A percentile compares a stretch with the other conserved stretches of the same genome.
Evolutionary conservation across 2,888 invertebrate genomes (phyloP).

Genomic region (Eristalinus sepulchralis): DNA sequence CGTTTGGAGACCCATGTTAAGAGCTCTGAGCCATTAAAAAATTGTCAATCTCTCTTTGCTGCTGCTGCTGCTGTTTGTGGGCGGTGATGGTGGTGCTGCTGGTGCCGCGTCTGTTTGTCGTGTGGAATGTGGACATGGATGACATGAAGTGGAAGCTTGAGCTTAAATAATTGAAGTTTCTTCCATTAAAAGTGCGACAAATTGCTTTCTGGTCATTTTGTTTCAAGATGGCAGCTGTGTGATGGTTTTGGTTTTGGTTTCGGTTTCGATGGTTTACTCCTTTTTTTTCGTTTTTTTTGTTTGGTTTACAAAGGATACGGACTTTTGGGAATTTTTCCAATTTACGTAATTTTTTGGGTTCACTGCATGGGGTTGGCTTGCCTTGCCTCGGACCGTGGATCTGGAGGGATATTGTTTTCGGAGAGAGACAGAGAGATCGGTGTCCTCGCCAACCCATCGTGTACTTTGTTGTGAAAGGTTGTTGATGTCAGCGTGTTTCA

Average conservation of each 20-base stretch:
- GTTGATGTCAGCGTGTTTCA: neutral
- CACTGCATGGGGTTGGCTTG: neutral
- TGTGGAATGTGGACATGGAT: neutral
- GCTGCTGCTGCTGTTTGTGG: neutral
- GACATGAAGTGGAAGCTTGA: neutral
- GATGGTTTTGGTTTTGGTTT: neutral
- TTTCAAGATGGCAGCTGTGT: constrained; percentile 16
- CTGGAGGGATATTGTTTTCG: neutral
- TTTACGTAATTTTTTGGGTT: neutral
- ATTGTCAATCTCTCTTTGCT: constrained; percentile 62
- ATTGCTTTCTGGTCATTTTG: constrained; percentile 50
- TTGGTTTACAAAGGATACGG: neutral
- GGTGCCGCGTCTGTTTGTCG: neutral
- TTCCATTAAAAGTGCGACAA: constrained; percentile 16
- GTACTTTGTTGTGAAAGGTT: neutral
- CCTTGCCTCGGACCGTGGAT: neutral
- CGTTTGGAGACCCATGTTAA: constrained; percentile 38
- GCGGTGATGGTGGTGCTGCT: neutral
- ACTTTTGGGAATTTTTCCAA: neutral
- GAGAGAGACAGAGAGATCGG: neutral
- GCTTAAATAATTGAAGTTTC: constrained; percentile 39
- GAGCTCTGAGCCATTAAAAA: constrained; percentile 53
- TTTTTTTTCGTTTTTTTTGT: neutral
- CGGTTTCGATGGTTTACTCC: neutral
- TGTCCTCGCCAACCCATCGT: neutral